A percentile compares a stretch with the other conserved stretches of the same genome.
These are phyloP conservation scores for Syndactyla subalaris DNA, from an alignment of 2,797 vertebrate species.

Conservation along the genomic window DNA sequence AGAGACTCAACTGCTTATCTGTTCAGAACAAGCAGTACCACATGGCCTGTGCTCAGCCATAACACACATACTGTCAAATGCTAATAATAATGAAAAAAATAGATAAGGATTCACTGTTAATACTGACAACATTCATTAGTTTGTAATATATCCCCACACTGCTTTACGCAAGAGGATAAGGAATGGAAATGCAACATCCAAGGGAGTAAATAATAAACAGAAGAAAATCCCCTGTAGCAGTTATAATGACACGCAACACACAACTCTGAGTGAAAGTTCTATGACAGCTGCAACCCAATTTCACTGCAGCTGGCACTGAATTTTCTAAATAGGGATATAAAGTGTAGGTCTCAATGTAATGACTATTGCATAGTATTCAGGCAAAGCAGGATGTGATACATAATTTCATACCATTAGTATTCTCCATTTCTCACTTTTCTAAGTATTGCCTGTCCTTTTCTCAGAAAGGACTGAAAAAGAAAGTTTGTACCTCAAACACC, in stretches of 20 bases:
- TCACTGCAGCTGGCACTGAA: not conserved
- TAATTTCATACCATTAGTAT: not conserved
- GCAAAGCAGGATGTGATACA: not conserved
- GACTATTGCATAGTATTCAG: not conserved
- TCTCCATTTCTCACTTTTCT: not conserved
- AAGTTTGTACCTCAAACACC: not conserved
- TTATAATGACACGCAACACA: not conserved
- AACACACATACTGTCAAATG: not conserved
- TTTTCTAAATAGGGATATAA: not conserved
- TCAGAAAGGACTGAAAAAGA: not conserved
- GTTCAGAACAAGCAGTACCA: not conserved
- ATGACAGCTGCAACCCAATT: constrained; percentile 8
- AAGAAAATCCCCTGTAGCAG: not conserved
- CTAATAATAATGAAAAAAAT: not conserved
- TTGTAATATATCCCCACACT: not conserved
- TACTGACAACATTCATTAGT: not conserved
- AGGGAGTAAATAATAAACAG: not conserved
- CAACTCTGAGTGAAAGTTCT: not conserved
- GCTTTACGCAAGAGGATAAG: not conserved
- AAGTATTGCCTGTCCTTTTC: not conserved
- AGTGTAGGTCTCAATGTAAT: not conserved
- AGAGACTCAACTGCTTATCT: not conserved
- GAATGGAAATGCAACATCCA: not conserved
- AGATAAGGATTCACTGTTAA: not conserved
- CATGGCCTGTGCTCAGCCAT: not conserved